Conservation (phyloP, 2,797 vertebrate genomes). For the Neomorphus geoffroyi region DNA sequence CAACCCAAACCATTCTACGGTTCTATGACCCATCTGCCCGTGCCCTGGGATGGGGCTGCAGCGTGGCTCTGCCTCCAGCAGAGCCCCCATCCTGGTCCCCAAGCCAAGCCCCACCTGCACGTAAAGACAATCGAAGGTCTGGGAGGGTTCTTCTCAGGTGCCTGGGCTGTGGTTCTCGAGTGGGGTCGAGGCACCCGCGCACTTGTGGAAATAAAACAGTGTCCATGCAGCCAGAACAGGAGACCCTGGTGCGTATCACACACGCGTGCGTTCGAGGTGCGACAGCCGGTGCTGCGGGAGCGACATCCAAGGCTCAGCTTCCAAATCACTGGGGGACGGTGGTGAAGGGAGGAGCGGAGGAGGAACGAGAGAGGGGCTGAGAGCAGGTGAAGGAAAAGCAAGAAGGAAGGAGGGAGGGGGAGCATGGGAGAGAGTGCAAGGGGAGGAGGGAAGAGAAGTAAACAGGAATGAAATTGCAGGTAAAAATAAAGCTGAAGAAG, state of each 20-base stretch:
- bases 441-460: conserved; percentile 65
- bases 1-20: no score
- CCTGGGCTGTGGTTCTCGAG: rapidly evolving
- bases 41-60: background rate
- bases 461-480: conserved; percentile 79
- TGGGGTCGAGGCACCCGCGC: rapidly evolving
- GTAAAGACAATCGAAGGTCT: background rate
- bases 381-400: background rate
- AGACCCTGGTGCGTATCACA: background rate
- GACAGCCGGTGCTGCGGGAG: background rate
- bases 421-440: conserved; percentile 32
- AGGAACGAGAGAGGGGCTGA: background rate
- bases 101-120: no score
- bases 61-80: background rate
- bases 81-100: no score
- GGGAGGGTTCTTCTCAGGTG: background rate
- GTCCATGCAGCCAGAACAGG: rapidly evolving
- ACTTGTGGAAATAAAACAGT: background rate
- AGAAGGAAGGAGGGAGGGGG: conserved; percentile 48
- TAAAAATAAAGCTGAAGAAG: conserved; percentile 86
- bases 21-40: background rate
- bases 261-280: rapidly evolving
- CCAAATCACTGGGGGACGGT: background rate
- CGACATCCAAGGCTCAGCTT: conserved; percentile 14
- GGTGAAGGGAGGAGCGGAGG: background rate